Percentiles rank a stretch among this genome's conserved stretches.
Conservation (phyloP, 37 sponge, comb jelly and placozoan genomes). For the Hexactinellida sp. region DNA sequence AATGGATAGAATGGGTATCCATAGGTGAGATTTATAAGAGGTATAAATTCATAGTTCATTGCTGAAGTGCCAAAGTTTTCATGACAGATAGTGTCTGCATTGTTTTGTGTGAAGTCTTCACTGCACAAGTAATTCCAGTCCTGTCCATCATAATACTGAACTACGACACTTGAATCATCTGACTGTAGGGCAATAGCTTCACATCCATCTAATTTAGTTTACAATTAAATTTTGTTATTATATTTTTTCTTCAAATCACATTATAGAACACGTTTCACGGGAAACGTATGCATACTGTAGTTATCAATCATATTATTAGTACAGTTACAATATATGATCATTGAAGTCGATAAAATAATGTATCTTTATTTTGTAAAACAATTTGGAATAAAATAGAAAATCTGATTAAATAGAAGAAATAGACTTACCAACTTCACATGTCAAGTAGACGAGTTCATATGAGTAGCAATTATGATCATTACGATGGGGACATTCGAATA, state of each 20-base stretch:
- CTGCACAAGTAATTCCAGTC: not conserved
- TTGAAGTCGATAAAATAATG: no score
- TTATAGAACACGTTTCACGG: no score
- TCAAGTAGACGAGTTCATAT: not conserved
- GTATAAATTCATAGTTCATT: not conserved
- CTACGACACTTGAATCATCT: not conserved
- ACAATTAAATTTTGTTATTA: no score
- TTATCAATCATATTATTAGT: not conserved
- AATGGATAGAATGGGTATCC: not conserved
- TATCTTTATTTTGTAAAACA: not conserved
- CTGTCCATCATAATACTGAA: not conserved
- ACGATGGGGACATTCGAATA: not conserved
- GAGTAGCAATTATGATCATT: not conserved
- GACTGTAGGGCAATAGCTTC: not conserved
- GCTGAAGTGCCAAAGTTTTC: not conserved
- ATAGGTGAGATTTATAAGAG: not conserved
- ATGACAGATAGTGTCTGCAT: not conserved
- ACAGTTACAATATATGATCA: not conserved
- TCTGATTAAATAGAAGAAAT: not conserved
- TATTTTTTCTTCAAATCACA: no score
- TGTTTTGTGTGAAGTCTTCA: not conserved
- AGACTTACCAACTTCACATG: not conserved
- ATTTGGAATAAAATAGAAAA: no score
- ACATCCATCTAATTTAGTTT: slow-evolving; percentile 4
- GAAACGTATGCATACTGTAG: no score